phyloP scores from a whole-genome alignment of 2,113 vertebrate species.

The Ptyas mucosa region DNA sequence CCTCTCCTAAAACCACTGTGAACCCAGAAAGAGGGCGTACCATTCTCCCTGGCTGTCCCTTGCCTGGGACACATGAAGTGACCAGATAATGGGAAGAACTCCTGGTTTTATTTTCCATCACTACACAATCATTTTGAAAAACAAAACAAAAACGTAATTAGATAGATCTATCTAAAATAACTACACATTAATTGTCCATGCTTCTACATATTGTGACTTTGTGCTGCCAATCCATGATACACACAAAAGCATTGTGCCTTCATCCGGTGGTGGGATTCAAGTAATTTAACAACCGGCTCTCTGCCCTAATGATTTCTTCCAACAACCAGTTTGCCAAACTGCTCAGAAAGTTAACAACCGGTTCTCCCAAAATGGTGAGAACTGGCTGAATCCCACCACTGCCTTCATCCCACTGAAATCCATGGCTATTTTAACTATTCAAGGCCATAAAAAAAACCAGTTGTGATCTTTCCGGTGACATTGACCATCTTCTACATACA shows the following conservation, averaged over 20 bases:
- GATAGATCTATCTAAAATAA: background rate
- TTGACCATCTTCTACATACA: background rate
- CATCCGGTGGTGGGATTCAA: background rate
- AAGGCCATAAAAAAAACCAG: background rate
- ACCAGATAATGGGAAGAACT: background rate
- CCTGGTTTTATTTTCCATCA: background rate
- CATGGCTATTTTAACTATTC: background rate
- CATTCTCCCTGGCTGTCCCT: background rate
- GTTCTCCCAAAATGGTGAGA: too few relatives aligned
- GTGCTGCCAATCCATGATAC: background rate
- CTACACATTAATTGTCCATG: background rate
- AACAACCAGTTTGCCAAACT: too few relatives aligned
- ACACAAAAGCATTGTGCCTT: background rate
- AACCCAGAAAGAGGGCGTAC: background rate
- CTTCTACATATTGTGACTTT: background rate
- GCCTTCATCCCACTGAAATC: background rate
- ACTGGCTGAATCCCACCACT: too few relatives aligned
- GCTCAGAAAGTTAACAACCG: too few relatives aligned
- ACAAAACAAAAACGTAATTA: background rate
- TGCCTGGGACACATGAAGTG: background rate
- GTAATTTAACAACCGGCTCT: too few relatives aligned
- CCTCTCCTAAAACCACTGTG: background rate
- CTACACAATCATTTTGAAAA: background rate
- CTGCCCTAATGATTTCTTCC: too few relatives aligned
- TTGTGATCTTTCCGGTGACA: background rate